Base-by-base conservation (phyloP, 2,113 vertebrate species). In the Xyliphius kryptos region DNA sequence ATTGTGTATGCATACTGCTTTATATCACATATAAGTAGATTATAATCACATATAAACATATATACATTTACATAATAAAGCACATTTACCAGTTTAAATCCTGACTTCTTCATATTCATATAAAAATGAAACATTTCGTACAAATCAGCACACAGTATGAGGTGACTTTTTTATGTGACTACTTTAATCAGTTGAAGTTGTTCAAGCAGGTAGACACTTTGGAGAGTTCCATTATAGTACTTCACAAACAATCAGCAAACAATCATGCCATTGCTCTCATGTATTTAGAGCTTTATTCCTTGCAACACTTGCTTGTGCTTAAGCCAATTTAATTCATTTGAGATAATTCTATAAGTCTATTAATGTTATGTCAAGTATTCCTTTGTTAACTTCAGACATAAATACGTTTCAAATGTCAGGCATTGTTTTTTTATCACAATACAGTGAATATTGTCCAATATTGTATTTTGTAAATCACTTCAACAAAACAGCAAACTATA, bases 181-280 rank as follows among this genome's bases (percentile, higher is more conserved):
- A 49, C 61, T 69, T 70, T 76, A 80, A 81, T 85, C 78, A 81
- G 63, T 52, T 70, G 36, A 67, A 75, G 74, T 41, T 66, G 71
- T 63, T 61, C 48, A 65, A 76, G 70, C 41, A 61, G 37, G 49
- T 53, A 61, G 61, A 56, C 16, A 32, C 55, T 44, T 53, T 26
- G n/a, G 52, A 67, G 65, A 66, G 63, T 47, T 61, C 38, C 50
- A 61, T 64, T 60, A 61, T n/a, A 1, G n/a, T 50, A 56, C 68
- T 76, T 61, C 52, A 73, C 15, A 52, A 9, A 56, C 61, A 71
- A 66, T 70, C 60, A 50, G 66, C 47, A 44, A 57, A 57, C 57
- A 73, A 65, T 68, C 62, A 76, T 61, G 62, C 53, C 62, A 50
- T 19, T 19, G 53, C 57, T 57, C 69, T 61, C 50, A 58, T 55